Percentiles rank a stretch among this genome's conserved stretches.
Evolutionary conservation across 2,797 vertebrate genomes (phyloP).

Genomic region (Hippoglossus hippoglossus): DNA sequence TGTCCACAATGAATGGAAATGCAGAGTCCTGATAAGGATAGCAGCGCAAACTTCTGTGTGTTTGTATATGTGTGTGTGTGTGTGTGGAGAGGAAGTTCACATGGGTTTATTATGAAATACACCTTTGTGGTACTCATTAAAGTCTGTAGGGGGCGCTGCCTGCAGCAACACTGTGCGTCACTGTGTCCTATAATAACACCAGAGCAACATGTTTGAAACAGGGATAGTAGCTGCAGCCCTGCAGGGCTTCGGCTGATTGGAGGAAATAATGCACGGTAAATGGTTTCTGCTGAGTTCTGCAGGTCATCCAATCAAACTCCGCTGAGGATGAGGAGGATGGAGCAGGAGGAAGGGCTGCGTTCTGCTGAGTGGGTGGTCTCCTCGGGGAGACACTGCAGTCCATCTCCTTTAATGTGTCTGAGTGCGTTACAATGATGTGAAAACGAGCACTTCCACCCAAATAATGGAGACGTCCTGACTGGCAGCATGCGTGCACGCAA

Average conservation of each 20-base stretch:
- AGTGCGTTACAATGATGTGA: constrained; percentile 72
- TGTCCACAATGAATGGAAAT: no score
- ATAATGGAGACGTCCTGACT: constrained; percentile 58
- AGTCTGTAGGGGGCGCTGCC: constrained; percentile 68
- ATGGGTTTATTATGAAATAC: neutral
- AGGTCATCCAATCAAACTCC: neutral
- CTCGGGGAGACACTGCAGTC: constrained; percentile 48
- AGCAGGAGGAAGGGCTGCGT: constrained; percentile 5
- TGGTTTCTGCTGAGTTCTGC: neutral
- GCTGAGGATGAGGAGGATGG: constrained; percentile 17
- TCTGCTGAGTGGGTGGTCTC: constrained; percentile 75
- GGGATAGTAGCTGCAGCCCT: neutral
- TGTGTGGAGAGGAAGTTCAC: neutral
- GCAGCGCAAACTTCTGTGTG: neutral
- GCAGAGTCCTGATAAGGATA: no score
- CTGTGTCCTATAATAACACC: constrained; percentile 46
- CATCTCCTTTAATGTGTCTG: constrained; percentile 72
- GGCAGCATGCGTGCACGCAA: constrained; percentile 48
- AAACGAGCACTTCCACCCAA: constrained; percentile 58
- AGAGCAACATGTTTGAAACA: constrained; percentile 19
- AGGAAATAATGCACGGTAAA: neutral
- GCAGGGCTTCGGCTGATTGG: neutral
- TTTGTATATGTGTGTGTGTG: neutral
- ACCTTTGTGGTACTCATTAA: neutral
- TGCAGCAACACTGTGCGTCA: constrained; percentile 51